Base-by-base conservation (phyloP, 2,797 vertebrate species). In the Hylomyscus alleni region DNA sequence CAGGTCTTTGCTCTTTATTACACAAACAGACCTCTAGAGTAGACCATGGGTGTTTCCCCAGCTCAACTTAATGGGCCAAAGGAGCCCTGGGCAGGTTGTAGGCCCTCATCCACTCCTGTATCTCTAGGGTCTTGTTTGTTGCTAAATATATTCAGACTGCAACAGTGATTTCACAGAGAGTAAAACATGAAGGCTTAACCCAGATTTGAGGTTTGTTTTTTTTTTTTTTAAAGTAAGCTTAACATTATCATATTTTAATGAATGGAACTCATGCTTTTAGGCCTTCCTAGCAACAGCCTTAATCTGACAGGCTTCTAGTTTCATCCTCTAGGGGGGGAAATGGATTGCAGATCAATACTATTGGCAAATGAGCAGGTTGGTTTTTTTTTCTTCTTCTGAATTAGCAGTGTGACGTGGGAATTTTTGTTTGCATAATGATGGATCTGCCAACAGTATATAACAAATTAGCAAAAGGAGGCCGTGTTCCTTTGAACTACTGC, bases 241-340 rank as follows among this genome's bases (percentile, higher is more conserved):
- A 65, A 93, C 93, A 92, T 80, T 4, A 90, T 67, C 37, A 17
- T 69, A 72, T 89, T 90, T 95, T 84, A 80, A 47, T 78, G 89
- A 54, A 31, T 22, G 82, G 54, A 85, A 77, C 40, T 40, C 34
- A 6, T 31, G 8, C 22, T 31, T n/a, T 73, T 44, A 22, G 17
- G 22, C n/a, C 69, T 31, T n/a, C 3, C 14, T 20, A 31, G 50
- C 10, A 75, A 76, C 0, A 44, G 47, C 47, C n/a, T 47, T 92
- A 44, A 58, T 92, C 44, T 67, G 60, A 72, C 17, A 13, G 60
- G 31, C 52, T 84, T 65, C 72, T 54, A 10, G 88, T 60, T 88
- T 22, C 3, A 22, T 54, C 50, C 52, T 19, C 1, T 9, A 69
- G 50, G 34, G 17, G 19, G n/a, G 78, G 1, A 19, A 60, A 54